Evolutionary conservation across 2,888 invertebrate genomes (phyloP).

Genomic region (Drosophila conformis): DNA sequence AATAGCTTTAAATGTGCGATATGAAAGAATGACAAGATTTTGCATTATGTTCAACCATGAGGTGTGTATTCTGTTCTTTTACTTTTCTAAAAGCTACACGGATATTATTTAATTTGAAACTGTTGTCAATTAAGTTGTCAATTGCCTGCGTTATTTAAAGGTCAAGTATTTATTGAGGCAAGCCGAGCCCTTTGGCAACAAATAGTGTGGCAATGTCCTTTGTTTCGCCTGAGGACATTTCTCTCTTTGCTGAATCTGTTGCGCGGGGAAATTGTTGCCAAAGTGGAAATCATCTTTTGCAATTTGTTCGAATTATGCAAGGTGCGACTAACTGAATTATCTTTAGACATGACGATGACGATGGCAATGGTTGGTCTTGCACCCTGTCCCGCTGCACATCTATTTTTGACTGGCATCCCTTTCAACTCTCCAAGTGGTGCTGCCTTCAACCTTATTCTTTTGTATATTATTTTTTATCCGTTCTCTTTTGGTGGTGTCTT

Average conservation of each 20-base stretch:
- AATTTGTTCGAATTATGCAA: constrained; percentile 69
- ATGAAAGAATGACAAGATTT: neutral
- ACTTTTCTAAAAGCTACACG: neutral
- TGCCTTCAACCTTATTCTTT: neutral
- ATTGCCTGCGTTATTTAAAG: neutral
- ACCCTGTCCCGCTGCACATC: constrained; percentile 20
- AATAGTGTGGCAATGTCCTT: neutral
- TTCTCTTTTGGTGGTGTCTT: constrained; percentile 12
- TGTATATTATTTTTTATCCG: neutral
- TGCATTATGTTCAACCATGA: neutral
- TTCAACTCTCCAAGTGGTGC: neutral
- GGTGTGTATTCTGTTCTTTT: neutral
- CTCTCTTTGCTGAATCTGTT: constrained; percentile 64
- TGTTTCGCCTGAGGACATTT: constrained; percentile 23
- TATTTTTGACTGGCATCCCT: constrained; percentile 15
- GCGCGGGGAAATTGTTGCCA: constrained; percentile 57
- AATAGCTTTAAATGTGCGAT: neutral
- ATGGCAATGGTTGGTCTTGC: neutral
- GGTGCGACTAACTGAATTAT: constrained; percentile 66
- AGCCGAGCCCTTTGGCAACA: neutral
- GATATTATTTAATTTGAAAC: neutral
- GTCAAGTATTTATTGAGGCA: neutral
- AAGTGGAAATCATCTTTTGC: constrained; percentile 29
- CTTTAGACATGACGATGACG: constrained; percentile 10
- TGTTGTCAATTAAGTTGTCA: neutral